These are phyloP conservation scores for Tetrapedia diversipes DNA, from an alignment of 2,888 invertebrate species.

Conservation along the genomic window DNA sequence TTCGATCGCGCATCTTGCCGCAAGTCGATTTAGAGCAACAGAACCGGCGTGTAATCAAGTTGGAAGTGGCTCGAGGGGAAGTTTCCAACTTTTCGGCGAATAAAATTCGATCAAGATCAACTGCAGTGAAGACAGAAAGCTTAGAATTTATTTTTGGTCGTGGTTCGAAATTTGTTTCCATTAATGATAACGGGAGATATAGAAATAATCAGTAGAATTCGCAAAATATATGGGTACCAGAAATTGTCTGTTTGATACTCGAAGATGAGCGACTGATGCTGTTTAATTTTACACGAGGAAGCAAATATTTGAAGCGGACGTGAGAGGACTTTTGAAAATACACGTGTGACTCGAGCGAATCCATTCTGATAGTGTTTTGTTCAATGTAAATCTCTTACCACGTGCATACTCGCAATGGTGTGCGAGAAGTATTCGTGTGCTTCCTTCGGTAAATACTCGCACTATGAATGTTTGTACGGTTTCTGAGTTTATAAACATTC, in stretches of 20 bases:
- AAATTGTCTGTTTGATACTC: background rate
- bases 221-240: background rate
- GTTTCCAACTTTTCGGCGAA: background rate
- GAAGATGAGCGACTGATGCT: background rate
- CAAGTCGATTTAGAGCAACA: background rate
- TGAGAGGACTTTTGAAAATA: background rate
- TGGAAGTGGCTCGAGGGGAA: background rate
- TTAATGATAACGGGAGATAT: background rate
- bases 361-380: background rate
- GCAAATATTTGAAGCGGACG: constrained; percentile 5
- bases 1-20: background rate
- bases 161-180: background rate
- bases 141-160: background rate
- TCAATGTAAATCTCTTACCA: background rate
- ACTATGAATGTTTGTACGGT: background rate
- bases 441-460: constrained; percentile 15
- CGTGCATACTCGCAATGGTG: background rate
- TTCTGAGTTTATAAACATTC: constrained; percentile 2
- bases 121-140: background rate
- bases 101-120: background rate
- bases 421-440: background rate
- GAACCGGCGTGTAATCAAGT: background rate
- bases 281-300: no score
- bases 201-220: background rate
- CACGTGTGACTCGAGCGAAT: background rate